phyloP scores from a whole-genome alignment of 92 coral and sea anemone species.

The Isaurus tuberculatus region DNA sequence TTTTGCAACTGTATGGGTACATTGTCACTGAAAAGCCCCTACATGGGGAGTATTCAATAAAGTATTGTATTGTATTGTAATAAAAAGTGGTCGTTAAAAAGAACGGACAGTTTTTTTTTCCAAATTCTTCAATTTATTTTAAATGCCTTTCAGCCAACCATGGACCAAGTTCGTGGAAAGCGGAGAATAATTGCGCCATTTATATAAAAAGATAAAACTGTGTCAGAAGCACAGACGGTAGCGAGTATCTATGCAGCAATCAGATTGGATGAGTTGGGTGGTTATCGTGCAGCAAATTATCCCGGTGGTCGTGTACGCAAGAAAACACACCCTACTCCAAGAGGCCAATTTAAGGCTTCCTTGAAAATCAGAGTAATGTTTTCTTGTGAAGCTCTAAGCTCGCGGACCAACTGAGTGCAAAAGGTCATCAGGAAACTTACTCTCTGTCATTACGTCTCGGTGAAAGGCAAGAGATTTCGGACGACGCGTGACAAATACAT shows the following conservation, averaged over 20 bases:
- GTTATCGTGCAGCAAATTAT: slow-evolving; percentile 50
- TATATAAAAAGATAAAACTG: slow-evolving; percentile 45
- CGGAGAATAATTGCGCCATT: not conserved
- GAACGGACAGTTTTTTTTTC: not conserved
- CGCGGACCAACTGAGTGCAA: slow-evolving; percentile 26
- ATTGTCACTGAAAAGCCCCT: too few relatives aligned
- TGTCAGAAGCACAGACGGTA: not conserved
- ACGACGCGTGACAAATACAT: slow-evolving; percentile 32
- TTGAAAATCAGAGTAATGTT: slow-evolving; percentile 42
- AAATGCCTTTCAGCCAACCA: not conserved
- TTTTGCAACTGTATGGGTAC: too few relatives aligned
- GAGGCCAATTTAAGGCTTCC: slow-evolving; percentile 22
- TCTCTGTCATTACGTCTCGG: slow-evolving; percentile 7
- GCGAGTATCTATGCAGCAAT: slow-evolving; percentile 22
- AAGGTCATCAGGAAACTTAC: slow-evolving; percentile 39
- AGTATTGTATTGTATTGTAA: not conserved
- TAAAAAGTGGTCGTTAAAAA: not conserved
- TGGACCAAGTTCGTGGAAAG: slow-evolving; percentile 17
- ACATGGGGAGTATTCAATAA: too few relatives aligned
- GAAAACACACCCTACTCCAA: slow-evolving; percentile 11
- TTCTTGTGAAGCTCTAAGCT: slow-evolving; percentile 31
- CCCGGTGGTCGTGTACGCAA: slow-evolving; percentile 39
- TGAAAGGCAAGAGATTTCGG: slow-evolving; percentile 40
- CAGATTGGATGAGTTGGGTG: slow-evolving; percentile 38
- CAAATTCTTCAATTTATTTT: not conserved